Evolutionary conservation across 2,888 invertebrate genomes (phyloP).

Genomic region (Cantharis lateralis): DNA sequence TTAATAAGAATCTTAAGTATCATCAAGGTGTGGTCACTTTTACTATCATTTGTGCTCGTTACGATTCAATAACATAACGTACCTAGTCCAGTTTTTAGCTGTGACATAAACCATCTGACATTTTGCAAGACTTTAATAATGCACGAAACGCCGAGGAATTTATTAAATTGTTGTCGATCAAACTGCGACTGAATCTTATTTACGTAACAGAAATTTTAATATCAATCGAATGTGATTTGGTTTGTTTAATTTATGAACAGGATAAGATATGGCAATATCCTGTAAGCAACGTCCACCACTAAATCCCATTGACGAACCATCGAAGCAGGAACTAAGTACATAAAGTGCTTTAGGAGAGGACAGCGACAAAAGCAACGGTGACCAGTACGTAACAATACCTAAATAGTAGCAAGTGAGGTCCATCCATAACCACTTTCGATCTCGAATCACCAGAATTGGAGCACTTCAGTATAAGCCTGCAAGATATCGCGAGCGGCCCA

Average conservation of each 20-base stretch:
- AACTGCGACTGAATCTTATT: neutral
- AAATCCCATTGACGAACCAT: slow-evolving; percentile 29
- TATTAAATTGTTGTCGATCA: neutral
- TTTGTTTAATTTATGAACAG: neutral
- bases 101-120: slow-evolving; percentile 1
- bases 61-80: slow-evolving; percentile 9
- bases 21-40: slow-evolving; percentile 41
- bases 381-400: slow-evolving; percentile 46
- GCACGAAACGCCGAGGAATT: neutral
- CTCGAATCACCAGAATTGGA: slow-evolving; percentile 51
- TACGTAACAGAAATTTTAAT: neutral
- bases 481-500: slow-evolving; percentile 49
- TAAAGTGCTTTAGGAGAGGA: slow-evolving; percentile 25
- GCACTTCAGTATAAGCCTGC: slow-evolving; percentile 52
- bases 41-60: slow-evolving; percentile 36
- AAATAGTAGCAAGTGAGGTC: slow-evolving; percentile 51
- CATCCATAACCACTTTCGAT: slow-evolving; percentile 55
- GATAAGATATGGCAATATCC: neutral
- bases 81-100: neutral
- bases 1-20: slow-evolving; percentile 8
- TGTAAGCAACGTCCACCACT: neutral
- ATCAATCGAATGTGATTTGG: neutral
- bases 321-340: slow-evolving; percentile 47
- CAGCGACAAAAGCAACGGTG: slow-evolving; percentile 40
- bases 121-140: neutral